Base-by-base conservation (phyloP, 1,140 invertebrate species). In the Geopemphigus sp. region DNA sequence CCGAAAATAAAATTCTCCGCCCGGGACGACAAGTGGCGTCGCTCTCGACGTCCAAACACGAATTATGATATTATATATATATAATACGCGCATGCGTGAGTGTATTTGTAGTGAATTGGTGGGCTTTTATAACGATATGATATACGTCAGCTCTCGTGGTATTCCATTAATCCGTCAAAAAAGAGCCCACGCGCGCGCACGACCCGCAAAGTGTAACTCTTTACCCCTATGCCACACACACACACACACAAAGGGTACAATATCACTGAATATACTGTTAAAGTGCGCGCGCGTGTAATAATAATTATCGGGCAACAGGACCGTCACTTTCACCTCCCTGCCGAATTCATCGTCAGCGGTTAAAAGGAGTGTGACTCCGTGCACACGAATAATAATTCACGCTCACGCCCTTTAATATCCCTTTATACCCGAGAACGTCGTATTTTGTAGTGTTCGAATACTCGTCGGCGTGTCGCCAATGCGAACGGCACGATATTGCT, bases 121-220 rank as follows among this genome's bases (percentile, higher is more conserved):
- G 5, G 22, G 39, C 39, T 47, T 68, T 68, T 47, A 29, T 19
- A n/a, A 19, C n/a, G 39, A 14, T 15, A 68, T 68, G 22, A 47
- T 47, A 47, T 47, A 45, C 39, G 39, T 22, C n/a, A n/a, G 1
- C 32, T 68, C 32, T 47, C n/a, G 39, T 47, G 22, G 1, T 10
- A 47, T 47, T 68, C 64, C 64, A 68, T 68, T 68, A 68, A 68
- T 68, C 64, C 64, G 15, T 68, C 64, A 68, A 47, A 68, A 50
- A 50, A 19, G 63, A 32, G 61, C 61, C 29, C 61, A n/a, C 17
- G 14, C 59, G n/a, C 0, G 32, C 26, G 2, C 29, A 12, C 32
- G 14, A 66, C 39, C n/a, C 22, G 63, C 63, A 45, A 66, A 66
- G 11, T 66, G n/a, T 66, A n/a, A n/a, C 63, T 66, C 63, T 15